Evolutionary conservation across 2,888 invertebrate genomes (phyloP).

Genomic region (Macaria liturata): DNA sequence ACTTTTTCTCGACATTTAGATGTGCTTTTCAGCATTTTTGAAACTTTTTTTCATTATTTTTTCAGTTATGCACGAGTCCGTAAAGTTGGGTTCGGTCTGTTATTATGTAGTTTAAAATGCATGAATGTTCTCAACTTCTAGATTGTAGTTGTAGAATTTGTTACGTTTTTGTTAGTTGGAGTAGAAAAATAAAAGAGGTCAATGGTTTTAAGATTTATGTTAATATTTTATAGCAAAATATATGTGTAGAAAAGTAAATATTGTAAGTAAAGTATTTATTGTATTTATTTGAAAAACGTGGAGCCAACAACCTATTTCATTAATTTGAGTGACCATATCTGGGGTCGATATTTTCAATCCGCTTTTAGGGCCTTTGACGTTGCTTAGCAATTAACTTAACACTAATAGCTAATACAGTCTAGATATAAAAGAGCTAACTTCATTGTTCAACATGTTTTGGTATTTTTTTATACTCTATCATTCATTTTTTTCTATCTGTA

Average conservation of each 20-base stretch:
- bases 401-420: too few species aligned
- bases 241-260: background rate
- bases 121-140: slow-evolving; percentile 12
- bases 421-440: too few species aligned
- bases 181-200: background rate
- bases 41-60: slow-evolving; percentile 38
- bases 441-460: too few species aligned
- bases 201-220: background rate
- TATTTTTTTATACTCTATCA: too few species aligned
- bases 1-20: slow-evolving; percentile 21
- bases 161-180: background rate
- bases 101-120: slow-evolving; percentile 26
- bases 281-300: too few species aligned
- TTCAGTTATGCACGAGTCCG: slow-evolving; percentile 45
- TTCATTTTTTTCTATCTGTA: slow-evolving; percentile 11
- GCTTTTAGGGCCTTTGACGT: too few species aligned
- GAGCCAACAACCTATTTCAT: too few species aligned
- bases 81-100: slow-evolving; percentile 44
- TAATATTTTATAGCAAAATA: background rate
- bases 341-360: too few species aligned
- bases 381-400: too few species aligned
- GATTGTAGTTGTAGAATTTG: slow-evolving; percentile 7
- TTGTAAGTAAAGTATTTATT: too few species aligned
- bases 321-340: too few species aligned
- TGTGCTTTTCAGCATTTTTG: slow-evolving; percentile 17